Percentiles rank a stretch among this genome's conserved stretches.
These are phyloP conservation scores for Temnothorax nylanderi DNA, from an alignment of 1,140 invertebrate genomes.

Conservation along the genomic window DNA sequence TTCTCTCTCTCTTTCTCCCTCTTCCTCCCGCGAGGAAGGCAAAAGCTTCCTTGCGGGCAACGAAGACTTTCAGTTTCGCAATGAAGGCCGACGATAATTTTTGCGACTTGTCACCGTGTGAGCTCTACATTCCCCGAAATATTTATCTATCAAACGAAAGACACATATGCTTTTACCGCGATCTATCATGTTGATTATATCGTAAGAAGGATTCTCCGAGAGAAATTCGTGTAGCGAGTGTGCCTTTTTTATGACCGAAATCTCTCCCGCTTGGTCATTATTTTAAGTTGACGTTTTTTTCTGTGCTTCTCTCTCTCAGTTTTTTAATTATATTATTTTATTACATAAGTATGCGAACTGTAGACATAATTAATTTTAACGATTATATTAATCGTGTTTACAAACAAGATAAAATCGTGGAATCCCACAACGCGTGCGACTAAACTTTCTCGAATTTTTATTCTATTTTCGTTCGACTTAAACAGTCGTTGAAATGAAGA, in stretches of 20 bases:
- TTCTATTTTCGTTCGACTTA: not conserved
- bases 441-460: not conserved
- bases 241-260: not conserved
- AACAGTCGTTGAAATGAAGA: not conserved
- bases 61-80: conserved; percentile 66
- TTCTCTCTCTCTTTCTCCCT: conserved; percentile 49
- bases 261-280: not conserved
- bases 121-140: conserved; percentile 14
- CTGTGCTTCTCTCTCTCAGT: no score
- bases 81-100: conserved; percentile 51
- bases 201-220: not conserved
- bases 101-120: not conserved
- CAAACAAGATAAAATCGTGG: not conserved
- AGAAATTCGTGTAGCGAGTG: not conserved
- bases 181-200: conserved; percentile 1
- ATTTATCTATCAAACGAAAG: conserved; percentile 16
- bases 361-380: not conserved
- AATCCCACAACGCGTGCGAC: not conserved
- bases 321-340: not conserved
- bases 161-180: conserved; percentile 21
- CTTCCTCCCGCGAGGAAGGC: not conserved
- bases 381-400: not conserved
- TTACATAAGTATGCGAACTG: not conserved
- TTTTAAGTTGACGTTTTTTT: not conserved
- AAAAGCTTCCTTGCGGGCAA: not conserved